phyloP scores from a whole-genome alignment of 2,797 vertebrate species.

The Lepilemur ruficaudatus region DNA sequence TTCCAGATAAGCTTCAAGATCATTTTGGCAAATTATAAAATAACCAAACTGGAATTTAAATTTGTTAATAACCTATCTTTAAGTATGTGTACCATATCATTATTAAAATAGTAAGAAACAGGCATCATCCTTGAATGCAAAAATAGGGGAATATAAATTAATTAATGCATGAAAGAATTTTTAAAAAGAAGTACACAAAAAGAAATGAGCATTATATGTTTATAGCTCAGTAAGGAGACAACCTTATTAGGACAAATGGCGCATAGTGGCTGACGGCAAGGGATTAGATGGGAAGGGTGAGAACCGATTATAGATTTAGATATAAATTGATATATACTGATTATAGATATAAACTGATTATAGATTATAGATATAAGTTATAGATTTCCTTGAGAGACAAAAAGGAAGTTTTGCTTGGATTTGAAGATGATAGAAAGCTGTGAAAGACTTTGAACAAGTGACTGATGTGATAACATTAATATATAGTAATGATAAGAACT shows the following conservation, averaged over 20 bases:
- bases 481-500: neutral
- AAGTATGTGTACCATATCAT: neutral
- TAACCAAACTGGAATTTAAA: neutral
- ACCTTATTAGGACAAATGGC: neutral
- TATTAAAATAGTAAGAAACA: neutral
- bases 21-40: conserved; percentile 1
- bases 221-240: neutral
- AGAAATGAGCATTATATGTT: neutral
- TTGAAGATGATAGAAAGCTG: neutral
- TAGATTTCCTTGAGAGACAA: neutral
- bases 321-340: too few species aligned
- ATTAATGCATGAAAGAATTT: neutral
- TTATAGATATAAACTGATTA: too few species aligned
- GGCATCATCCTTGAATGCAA: neutral
- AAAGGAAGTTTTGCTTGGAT: neutral
- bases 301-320: neutral
- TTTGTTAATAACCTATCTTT: neutral
- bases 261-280: neutral
- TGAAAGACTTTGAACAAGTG: neutral
- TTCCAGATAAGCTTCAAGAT: neutral
- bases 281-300: neutral
- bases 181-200: neutral
- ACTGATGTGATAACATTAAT: neutral
- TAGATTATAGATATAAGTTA: too few species aligned
- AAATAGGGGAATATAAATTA: neutral